Conservation (phyloP, 2,888 invertebrate species). For the Isoperla grammatica region DNA sequence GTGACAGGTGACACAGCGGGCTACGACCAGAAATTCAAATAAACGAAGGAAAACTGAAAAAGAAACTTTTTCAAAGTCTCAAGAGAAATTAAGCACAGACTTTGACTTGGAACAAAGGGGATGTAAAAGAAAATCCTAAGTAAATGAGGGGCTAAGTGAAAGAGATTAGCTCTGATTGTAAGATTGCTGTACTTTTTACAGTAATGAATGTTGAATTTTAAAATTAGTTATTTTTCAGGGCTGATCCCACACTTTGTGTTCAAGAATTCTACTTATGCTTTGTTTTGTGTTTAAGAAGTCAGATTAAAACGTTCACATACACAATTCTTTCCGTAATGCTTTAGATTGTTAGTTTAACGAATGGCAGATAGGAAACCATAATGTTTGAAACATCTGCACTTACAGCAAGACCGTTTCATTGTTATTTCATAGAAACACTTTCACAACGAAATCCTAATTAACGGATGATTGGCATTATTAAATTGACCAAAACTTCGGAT, state of each 20-base stretch:
- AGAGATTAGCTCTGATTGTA: constrained; percentile 23
- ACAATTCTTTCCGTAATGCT: no score
- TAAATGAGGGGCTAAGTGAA: constrained; percentile 13
- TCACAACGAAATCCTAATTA: no score
- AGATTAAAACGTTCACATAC: no score
- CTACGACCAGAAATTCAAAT: constrained; percentile 20
- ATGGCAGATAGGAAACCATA: no score
- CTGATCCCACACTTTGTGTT: background rate
- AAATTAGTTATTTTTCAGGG: constrained; percentile 23
- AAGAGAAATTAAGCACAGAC: constrained; percentile 12
- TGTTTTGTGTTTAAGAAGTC: no score
- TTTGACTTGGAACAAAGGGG: constrained; percentile 4
- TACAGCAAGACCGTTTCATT: no score
- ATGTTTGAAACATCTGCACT: no score
- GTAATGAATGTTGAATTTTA: constrained; percentile 25
- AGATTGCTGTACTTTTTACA: constrained; percentile 22
- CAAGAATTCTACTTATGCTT: no score
- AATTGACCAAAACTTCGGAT: no score
- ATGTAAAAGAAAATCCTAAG: constrained; percentile 14
- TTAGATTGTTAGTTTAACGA: no score
- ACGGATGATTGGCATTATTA: no score
- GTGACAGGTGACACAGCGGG: constrained; percentile 20
- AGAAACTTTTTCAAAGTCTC: constrained; percentile 9
- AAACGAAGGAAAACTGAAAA: constrained; percentile 11
- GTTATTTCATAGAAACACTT: no score